These are phyloP conservation scores for Ochropleura plecta DNA, from an alignment of 2,888 invertebrate species.

Conservation along the genomic window DNA sequence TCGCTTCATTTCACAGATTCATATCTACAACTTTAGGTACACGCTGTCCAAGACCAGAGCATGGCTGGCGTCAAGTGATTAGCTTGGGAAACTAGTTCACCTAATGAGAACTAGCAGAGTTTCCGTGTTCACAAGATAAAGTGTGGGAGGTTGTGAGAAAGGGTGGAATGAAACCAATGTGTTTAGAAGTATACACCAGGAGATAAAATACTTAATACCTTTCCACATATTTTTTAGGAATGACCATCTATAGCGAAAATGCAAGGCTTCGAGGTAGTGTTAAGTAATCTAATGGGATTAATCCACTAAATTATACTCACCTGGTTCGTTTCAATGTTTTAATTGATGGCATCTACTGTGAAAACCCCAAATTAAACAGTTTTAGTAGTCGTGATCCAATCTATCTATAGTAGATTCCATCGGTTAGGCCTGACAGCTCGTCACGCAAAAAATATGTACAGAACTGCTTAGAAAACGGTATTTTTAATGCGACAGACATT, in stretches of 20 bases:
- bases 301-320: neutral
- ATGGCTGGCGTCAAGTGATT: constrained; percentile 4
- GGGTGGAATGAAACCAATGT: neutral
- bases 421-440: neutral
- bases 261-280: neutral
- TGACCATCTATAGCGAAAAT: neutral
- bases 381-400: neutral
- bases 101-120: constrained; percentile 30
- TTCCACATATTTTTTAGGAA: neutral
- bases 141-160: constrained; percentile 40
- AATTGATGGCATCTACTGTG: neutral
- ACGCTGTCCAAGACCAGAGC: neutral
- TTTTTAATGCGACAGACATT: neutral
- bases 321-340: neutral
- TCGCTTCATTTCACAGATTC: neutral
- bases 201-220: neutral
- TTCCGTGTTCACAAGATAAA: constrained; percentile 41
- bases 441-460: neutral
- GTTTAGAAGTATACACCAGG: neutral
- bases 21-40: neutral
- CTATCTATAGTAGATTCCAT: neutral
- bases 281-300: neutral
- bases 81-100: constrained; percentile 49
- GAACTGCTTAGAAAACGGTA: neutral
- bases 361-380: neutral